Conservation (phyloP, 2,113 vertebrate species). For the Nerophis lumbriciformis region DNA sequence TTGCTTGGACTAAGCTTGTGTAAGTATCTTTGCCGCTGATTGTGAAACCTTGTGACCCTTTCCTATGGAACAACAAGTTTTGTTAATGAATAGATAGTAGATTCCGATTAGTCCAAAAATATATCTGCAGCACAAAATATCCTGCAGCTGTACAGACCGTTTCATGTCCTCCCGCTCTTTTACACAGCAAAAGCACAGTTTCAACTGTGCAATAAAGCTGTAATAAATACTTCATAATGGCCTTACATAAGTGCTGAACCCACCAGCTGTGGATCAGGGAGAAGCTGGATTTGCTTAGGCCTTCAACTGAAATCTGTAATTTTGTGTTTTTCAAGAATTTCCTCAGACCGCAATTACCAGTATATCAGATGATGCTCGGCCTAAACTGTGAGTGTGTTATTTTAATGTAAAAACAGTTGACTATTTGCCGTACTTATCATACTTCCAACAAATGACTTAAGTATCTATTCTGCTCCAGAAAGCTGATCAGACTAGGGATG, state of each 20-base stretch:
- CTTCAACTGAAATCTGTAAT: slow-evolving; percentile 24
- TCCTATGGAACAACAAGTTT: too few relatives aligned
- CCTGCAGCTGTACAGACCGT: background rate
- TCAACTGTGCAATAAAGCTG: slow-evolving; percentile 47
- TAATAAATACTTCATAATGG: slow-evolving; percentile 59
- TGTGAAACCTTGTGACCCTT: too few relatives aligned
- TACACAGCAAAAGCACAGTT: slow-evolving; percentile 16
- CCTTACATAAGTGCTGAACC: slow-evolving; percentile 57
- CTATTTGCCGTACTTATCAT: slow-evolving; percentile 8
- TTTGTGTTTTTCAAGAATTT: slow-evolving; percentile 54
- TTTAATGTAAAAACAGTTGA: background rate
- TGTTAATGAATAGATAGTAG: too few relatives aligned
- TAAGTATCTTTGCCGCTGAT: too few relatives aligned
- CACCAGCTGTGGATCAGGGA: slow-evolving; percentile 49
- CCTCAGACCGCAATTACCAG: slow-evolving; percentile 8
- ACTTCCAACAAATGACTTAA: slow-evolving; percentile 22
- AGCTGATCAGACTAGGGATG: slow-evolving; percentile 28
- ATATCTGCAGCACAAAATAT: background rate
- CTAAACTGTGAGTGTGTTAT: background rate
- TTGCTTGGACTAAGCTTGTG: too few relatives aligned
- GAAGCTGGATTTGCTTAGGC: slow-evolving; percentile 32
- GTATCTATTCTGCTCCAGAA: slow-evolving; percentile 9
- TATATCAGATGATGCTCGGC: slow-evolving; percentile 11
- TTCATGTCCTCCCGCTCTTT: slow-evolving; percentile 7
- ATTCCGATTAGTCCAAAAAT: too few relatives aligned